Conservation (phyloP, 2,888 invertebrate species). For the Archips crataeganus region DNA sequence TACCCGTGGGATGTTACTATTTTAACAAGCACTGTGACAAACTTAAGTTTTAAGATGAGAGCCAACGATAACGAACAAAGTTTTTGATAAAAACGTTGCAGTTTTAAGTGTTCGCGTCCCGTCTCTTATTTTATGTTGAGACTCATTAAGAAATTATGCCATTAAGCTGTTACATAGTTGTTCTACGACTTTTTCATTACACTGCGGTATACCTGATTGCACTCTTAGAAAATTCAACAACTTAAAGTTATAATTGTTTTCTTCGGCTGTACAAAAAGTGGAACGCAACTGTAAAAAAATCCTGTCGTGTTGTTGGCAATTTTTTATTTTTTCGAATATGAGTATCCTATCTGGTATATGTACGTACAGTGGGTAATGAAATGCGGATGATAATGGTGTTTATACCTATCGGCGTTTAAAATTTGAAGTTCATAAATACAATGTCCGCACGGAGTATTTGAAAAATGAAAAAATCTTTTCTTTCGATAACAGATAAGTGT, state of each 20-base stretch:
- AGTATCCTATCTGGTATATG: no score
- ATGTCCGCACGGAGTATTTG: no score
- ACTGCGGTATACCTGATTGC: background rate
- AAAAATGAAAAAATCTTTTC: no score
- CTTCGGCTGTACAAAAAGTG: no score
- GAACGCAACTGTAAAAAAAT: no score
- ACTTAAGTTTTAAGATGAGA: constrained; percentile 15
- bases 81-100: constrained; percentile 16
- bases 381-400: no score
- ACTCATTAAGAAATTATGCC: constrained; percentile 10
- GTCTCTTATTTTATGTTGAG: background rate
- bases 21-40: background rate
- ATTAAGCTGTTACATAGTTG: constrained; percentile 16
- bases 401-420: no score
- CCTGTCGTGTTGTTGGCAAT: no score
- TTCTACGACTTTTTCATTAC: background rate
- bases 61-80: constrained; percentile 2
- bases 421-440: no score
- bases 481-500: no score
- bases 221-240: background rate
- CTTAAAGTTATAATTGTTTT: background rate
- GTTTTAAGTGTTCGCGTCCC: constrained; percentile 6
- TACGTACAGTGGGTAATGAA: no score
- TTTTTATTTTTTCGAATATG: no score
- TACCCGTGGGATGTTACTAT: background rate